phyloP scores from a whole-genome alignment of 2,797 vertebrate species.

The Argyrosomus regius region DNA sequence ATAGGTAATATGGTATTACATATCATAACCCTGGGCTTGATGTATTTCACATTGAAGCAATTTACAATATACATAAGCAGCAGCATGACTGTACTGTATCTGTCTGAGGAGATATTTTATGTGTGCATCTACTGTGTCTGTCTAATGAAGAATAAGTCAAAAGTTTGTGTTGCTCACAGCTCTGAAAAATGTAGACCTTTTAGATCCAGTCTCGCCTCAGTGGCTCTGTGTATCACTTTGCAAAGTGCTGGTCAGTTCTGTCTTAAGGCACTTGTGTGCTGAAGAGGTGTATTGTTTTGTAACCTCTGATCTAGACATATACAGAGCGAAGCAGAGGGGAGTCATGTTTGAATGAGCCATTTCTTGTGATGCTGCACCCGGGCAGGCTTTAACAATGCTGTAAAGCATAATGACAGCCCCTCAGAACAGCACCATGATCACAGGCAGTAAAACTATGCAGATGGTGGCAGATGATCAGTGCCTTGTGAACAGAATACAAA shows the following conservation, averaged over 20 bases:
- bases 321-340: slow-evolving; percentile 33
- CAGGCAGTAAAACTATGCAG: slow-evolving; percentile 86
- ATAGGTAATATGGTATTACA: slow-evolving; percentile 62
- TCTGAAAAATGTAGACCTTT: slow-evolving; percentile 62
- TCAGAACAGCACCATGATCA: slow-evolving; percentile 84
- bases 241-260: slow-evolving; percentile 79
- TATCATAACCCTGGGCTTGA: slow-evolving; percentile 62
- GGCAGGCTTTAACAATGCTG: slow-evolving; percentile 82
- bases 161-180: slow-evolving; percentile 52
- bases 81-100: slow-evolving; percentile 38
- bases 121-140: slow-evolving; percentile 29
- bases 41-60: slow-evolving; percentile 63
- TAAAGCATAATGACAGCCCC: slow-evolving; percentile 85
- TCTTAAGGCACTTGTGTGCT: slow-evolving; percentile 67
- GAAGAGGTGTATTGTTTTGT: slow-evolving; percentile 60
- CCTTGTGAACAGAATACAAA: slow-evolving; percentile 81
- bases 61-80: slow-evolving; percentile 59
- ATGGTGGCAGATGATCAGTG: slow-evolving; percentile 86
- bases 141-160: slow-evolving; percentile 60
- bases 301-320: slow-evolving; percentile 63
- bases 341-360: slow-evolving; percentile 70
- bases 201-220: slow-evolving; percentile 59
- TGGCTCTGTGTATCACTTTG: slow-evolving; percentile 59
- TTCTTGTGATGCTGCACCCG: slow-evolving; percentile 72
- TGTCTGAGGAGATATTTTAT: slow-evolving; percentile 48